A percentile compares a stretch with the other conserved stretches of the same genome.
Conservation (phyloP, 2,888 invertebrate genomes). For the Diplazon laetatorius region DNA sequence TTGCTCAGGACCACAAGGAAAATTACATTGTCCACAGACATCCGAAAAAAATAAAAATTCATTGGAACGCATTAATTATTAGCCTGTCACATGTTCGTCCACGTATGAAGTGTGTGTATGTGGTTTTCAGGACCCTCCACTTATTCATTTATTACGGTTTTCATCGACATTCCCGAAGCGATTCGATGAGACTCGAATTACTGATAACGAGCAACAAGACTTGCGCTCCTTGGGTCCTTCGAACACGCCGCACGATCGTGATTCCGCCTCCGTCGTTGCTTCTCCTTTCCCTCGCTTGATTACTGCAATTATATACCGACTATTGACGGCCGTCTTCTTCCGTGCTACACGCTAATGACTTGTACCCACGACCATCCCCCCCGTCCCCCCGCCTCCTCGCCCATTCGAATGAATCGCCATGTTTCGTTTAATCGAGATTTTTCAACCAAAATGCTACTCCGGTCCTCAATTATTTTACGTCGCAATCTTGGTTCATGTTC, state of each 20-base stretch:
- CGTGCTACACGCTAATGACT: constrained; percentile 47
- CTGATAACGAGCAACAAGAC: constrained; percentile 33
- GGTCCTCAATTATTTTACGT: constrained; percentile 19
- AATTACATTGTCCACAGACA: constrained; percentile 47
- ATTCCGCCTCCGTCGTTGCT: neutral
- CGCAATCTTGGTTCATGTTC: neutral
- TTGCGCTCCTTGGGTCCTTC: constrained; percentile 11
- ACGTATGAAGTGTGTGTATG: neutral
- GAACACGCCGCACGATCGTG: neutral
- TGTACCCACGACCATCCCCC: neutral
- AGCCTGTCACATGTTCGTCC: constrained; percentile 2
- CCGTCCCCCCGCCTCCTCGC: no score
- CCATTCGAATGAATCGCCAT: constrained; percentile 8
- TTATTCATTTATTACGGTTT: constrained; percentile 54
- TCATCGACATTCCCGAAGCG: constrained; percentile 39
- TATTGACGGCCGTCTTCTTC: constrained; percentile 46
- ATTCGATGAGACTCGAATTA: constrained; percentile 52
- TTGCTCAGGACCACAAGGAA: constrained; percentile 28
- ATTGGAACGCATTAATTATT: constrained; percentile 56
- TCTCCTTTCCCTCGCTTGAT: constrained; percentile 15
- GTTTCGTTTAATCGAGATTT: constrained; percentile 15
- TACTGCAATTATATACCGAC: constrained; percentile 42
- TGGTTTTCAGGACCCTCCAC: constrained; percentile 13
- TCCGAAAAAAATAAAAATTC: constrained; percentile 47
- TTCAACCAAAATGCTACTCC: neutral